Conservation (phyloP, 2,888 invertebrate species). For the Diarsia brunnea region DNA sequence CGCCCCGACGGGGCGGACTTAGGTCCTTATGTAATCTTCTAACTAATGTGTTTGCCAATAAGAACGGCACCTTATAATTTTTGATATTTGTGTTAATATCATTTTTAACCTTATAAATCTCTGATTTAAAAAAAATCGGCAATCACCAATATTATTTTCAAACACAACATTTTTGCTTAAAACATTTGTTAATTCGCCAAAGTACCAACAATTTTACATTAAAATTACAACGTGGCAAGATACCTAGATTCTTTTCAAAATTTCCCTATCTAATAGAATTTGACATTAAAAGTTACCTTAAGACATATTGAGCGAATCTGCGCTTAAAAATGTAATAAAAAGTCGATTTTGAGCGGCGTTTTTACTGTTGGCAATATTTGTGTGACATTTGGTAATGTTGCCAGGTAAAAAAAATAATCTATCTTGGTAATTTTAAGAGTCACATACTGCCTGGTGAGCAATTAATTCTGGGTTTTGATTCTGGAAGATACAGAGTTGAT, state of each 20-base stretch:
- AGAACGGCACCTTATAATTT: too few relatives aligned
- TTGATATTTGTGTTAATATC: too few relatives aligned
- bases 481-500: neutral
- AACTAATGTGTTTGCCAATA: too few relatives aligned
- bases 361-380: conserved; percentile 16
- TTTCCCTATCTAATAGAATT: conserved; percentile 67
- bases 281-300: conserved; percentile 67
- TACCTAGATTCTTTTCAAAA: conserved; percentile 59
- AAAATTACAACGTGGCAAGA: conserved; percentile 65
- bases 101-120: too few relatives aligned
- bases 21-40: too few relatives aligned
- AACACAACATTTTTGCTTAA: neutral
- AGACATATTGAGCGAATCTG: conserved; percentile 61
- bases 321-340: conserved; percentile 56
- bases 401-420: conserved; percentile 7
- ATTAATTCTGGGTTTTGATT: too few relatives aligned
- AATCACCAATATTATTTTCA: too few relatives aligned
- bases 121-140: too few relatives aligned
- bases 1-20: too few relatives aligned
- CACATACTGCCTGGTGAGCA: neutral
- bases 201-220: conserved; percentile 45
- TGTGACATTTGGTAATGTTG: neutral
- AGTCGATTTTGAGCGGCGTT: conserved; percentile 12
- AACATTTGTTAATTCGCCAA: conserved; percentile 38
- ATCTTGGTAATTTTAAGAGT: neutral